phyloP scores from a whole-genome alignment of 1,140 invertebrate species.

The Lethocerus indicus region DNA sequence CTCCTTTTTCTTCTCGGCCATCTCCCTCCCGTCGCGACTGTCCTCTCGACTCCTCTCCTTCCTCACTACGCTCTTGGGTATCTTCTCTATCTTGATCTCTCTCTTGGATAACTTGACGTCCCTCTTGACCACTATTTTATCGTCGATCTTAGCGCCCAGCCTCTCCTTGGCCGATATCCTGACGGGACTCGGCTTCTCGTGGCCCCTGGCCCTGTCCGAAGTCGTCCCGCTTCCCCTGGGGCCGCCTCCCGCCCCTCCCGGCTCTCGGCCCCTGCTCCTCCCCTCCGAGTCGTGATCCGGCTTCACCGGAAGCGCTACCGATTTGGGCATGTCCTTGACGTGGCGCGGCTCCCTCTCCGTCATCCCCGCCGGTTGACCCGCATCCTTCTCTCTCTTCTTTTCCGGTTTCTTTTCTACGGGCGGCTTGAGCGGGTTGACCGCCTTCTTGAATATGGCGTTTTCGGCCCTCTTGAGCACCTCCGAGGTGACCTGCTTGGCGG shows the following conservation, averaged over 20 bases:
- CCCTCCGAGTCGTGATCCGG: conserved; percentile 1
- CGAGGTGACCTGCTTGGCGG: conserved; percentile 39
- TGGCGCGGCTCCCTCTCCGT: neutral
- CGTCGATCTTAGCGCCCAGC: conserved; percentile 20
- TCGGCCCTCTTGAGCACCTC: conserved; percentile 72
- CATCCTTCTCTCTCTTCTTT: conserved; percentile 11
- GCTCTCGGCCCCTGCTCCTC: neutral
- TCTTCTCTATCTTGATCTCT: conserved; percentile 7
- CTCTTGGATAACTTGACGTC: neutral
- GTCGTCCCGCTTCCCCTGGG: conserved; percentile 4
- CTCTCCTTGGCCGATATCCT: conserved; percentile 20
- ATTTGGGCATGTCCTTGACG: neutral
- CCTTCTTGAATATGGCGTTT: conserved; percentile 75
- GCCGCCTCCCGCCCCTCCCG: neutral
- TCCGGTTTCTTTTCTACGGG: conserved; percentile 12
- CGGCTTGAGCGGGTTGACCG: conserved; percentile 35
- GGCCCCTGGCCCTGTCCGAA: neutral
- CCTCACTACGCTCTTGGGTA: conserved; percentile 8
- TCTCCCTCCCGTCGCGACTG: conserved; percentile 6
- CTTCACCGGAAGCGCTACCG: neutral
- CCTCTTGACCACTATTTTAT: conserved; percentile 12
- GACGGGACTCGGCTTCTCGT: neutral
- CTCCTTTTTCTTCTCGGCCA: conserved; percentile 10
- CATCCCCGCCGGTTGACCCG: no score
- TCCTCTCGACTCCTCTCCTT: conserved; percentile 7